A percentile compares a stretch with the other conserved stretches of the same genome.
Evolutionary conservation across 2,113 vertebrate genomes (phyloP).

Genomic region (Lathamus discolor): DNA sequence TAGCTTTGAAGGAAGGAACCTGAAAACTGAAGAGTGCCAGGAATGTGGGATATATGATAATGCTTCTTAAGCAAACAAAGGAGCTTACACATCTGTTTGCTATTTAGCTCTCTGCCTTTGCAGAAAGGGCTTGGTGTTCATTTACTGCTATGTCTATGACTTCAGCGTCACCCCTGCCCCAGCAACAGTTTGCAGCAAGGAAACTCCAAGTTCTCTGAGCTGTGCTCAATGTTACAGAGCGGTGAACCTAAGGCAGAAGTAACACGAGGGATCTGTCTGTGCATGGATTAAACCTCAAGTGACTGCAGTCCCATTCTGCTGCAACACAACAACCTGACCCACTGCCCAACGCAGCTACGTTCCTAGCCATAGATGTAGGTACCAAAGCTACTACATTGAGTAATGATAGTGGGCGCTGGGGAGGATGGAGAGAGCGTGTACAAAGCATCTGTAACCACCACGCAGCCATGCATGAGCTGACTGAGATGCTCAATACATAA

Average conservation of each 20-base stretch:
- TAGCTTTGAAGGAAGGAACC: neutral
- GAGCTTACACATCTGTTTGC: constrained; percentile 46
- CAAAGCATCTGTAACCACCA: neutral
- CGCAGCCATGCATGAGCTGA: neutral
- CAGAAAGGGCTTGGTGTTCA: neutral
- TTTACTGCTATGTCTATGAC: neutral
- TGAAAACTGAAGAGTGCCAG: neutral
- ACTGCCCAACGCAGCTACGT: neutral
- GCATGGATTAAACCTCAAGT: rapidly evolving
- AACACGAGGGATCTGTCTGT: rapidly evolving
- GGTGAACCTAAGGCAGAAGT: neutral
- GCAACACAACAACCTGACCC: rapidly evolving
- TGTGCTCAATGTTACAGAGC: neutral
- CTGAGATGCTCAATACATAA: neutral
- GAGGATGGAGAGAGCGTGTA: neutral
- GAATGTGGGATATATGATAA: constrained; percentile 13
- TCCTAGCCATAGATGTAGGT: neutral
- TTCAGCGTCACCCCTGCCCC: constrained; percentile 39
- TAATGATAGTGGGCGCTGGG: rapidly evolving
- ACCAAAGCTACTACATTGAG: rapidly evolving
- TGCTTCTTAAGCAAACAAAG: constrained; percentile 12
- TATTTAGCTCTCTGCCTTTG: neutral
- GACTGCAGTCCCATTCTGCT: neutral
- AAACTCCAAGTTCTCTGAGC: neutral
- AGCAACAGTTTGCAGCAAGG: neutral